A percentile compares a stretch with the other conserved stretches of the same genome.
These are phyloP conservation scores for Synergus japonicus DNA, from an alignment of 2,888 invertebrate genomes.

Conservation along the genomic window DNA sequence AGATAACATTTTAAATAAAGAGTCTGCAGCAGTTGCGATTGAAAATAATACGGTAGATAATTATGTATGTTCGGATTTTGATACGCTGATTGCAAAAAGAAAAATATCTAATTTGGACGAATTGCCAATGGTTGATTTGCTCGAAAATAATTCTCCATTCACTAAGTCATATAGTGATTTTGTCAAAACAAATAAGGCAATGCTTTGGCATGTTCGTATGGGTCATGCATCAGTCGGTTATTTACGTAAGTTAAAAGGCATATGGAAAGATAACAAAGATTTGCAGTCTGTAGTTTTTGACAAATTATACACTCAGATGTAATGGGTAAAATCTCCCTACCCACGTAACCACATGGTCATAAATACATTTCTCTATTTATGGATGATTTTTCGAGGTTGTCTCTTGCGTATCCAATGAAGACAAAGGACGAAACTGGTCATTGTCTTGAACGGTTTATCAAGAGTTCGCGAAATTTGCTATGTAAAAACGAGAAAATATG, in stretches of 20 bases:
- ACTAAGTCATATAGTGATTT: neutral
- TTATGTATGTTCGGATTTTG: neutral
- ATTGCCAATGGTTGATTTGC: neutral
- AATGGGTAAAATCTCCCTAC: conserved; percentile 53
- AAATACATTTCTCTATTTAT: conserved; percentile 54
- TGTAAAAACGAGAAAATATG: conserved; percentile 59
- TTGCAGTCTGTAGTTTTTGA: conserved; percentile 38
- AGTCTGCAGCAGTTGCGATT: neutral
- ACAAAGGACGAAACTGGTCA: conserved; percentile 51
- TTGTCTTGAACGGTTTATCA: conserved; percentile 52
- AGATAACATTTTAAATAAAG: neutral
- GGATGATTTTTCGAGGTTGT: conserved; percentile 58
- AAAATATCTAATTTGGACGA: conserved; percentile 35
- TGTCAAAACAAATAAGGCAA: conserved; percentile 48
- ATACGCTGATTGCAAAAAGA: neutral
- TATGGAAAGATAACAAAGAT: conserved; percentile 46
- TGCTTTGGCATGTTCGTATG: conserved; percentile 61
- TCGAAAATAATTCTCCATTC: neutral
- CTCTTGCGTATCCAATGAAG: conserved; percentile 56
- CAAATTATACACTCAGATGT: conserved; percentile 57
- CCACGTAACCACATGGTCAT: conserved; percentile 52
- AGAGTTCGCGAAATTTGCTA: conserved; percentile 56
- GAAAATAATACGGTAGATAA: neutral
- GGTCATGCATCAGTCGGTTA: conserved; percentile 56
- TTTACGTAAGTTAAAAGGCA: conserved; percentile 43